A percentile compares a stretch with the other conserved stretches of the same genome.
These are phyloP conservation scores for Nerophis ophidion DNA, from an alignment of 2,113 vertebrate species.

Conservation along the genomic window DNA sequence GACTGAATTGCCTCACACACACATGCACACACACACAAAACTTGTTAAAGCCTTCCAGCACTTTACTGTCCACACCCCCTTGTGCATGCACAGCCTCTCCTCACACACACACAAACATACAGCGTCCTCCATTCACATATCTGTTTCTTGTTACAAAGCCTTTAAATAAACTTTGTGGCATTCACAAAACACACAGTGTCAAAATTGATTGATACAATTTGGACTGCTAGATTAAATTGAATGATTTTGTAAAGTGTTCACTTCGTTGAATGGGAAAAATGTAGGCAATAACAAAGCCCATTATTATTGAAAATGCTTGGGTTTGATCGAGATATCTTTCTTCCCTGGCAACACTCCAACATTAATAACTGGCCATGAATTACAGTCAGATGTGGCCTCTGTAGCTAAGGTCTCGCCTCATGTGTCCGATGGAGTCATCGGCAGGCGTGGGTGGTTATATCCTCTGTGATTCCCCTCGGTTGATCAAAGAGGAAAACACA, in stretches of 20 bases:
- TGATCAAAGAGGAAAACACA: constrained; percentile 13
- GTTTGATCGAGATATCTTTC: constrained; percentile 30
- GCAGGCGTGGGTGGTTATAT: constrained; percentile 45
- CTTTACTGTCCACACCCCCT: constrained; percentile 57
- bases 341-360: constrained; percentile 17
- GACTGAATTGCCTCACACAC: constrained; percentile 36
- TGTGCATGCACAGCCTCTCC: constrained; percentile 34
- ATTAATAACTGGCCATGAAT: constrained; percentile 45
- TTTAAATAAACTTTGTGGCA: constrained; percentile 43
- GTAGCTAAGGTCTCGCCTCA: constrained; percentile 20
- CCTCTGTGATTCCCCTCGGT: constrained; percentile 24
- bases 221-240: background rate
- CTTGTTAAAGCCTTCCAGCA: constrained; percentile 42
- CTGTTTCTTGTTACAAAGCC: constrained; percentile 56
- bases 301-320: constrained; percentile 13
- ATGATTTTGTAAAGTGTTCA: constrained; percentile 5
- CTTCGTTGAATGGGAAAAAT: constrained; percentile 3
- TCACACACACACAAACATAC: constrained; percentile 11
- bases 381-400: constrained; percentile 57
- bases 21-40: constrained; percentile 19
- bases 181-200: background rate
- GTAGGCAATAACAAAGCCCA: constrained; percentile 20
- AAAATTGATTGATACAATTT: constrained; percentile 14
- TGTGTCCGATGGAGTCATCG: constrained; percentile 27
- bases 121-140: constrained; percentile 28